Percentiles rank a stretch among this genome's conserved stretches.
Conservation (phyloP, 2,113 vertebrate species). For the Trichomycterus rosablanca region DNA sequence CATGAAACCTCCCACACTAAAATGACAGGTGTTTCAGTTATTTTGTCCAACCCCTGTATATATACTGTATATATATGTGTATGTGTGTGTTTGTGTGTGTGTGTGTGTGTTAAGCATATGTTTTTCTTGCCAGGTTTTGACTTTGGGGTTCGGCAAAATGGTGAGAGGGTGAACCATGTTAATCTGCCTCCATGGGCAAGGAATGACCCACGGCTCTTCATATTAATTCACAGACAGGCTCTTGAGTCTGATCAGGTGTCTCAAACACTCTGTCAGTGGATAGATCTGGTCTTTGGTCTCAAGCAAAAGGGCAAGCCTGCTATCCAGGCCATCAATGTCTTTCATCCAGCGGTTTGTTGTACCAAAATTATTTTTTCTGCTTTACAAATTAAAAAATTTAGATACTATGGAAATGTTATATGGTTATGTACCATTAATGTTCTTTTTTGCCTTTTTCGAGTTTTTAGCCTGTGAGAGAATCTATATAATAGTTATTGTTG, state of each 20-base stretch:
- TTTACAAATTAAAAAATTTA: background rate
- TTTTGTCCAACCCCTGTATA: no score
- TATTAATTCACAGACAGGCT: constrained; percentile 93
- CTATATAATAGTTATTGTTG: no score
- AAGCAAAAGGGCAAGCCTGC: constrained; percentile 97
- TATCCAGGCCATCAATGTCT: constrained; percentile 97
- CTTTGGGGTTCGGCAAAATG: constrained; percentile 94
- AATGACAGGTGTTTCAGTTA: no score
- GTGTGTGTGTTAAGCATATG: no score
- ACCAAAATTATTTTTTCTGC: background rate
- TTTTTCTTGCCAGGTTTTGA: constrained; percentile 80
- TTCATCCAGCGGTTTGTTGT: constrained; percentile 90
- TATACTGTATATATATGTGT: no score
- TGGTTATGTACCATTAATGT: no score
- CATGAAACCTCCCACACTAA: no score
- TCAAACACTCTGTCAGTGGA: constrained; percentile 95
- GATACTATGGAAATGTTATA: no score
- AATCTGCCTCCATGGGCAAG: constrained; percentile 95
- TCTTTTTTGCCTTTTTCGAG: background rate
- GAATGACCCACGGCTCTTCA: constrained; percentile 91
- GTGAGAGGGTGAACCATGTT: constrained; percentile 93
- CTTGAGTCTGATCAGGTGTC: constrained; percentile 95
- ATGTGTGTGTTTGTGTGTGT: no score
- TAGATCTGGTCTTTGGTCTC: constrained; percentile 94
- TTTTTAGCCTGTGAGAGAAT: no score